Base-by-base conservation (phyloP, 2,797 vertebrate genomes). In the Ctenopoma multispine region DNA sequence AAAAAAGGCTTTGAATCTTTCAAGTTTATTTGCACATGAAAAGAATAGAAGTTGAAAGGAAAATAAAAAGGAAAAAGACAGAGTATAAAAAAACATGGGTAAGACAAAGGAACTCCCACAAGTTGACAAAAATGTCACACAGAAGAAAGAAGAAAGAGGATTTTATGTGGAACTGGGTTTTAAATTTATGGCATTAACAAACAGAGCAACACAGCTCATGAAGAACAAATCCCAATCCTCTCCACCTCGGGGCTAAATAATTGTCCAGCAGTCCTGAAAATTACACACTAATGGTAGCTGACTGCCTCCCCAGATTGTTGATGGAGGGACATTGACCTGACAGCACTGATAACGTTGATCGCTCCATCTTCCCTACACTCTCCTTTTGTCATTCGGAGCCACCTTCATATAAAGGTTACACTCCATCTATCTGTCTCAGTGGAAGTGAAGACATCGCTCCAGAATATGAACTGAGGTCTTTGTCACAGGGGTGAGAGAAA, bases 261-360 rank as follows among this genome's bases (percentile, higher is more conserved):
- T 59, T 51, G 75, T 24, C 44, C 54, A 14, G 48, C 40, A 1
- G 38, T 56, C 47, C 27, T 49, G 68, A 51, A 79, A 77, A 79
- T 79, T 48, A 57, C 81, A 69, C 59, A 21, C 34, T 84, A 69
- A 80, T 69, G 66, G 40, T 3, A 3, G 67, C 57, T 27, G 81
- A 75, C 77, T 69, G 64, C 47, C 15, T 81, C 81, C 49, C 40
- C 15, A 43, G 46, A 64, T 64, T 49, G 12, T 0, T 65, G 80
- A 79, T 77, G 78, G 83, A 66, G 59, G 69, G 74, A 83, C 77
- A 86, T 86, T 79, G 85, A 55, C 63, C 81, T 85, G 88, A 87
- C 87, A 89, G 76, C 74, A 83, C 50, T 75, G 84, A 89, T 89
- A 55, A 69, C 17, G 15, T 2, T 83, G 82, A 80, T 75, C 56